A percentile compares a stretch with the other conserved stretches of the same genome.
phyloP scores from a whole-genome alignment of 2,888 invertebrate species.

The Crocallis elinguaria region DNA sequence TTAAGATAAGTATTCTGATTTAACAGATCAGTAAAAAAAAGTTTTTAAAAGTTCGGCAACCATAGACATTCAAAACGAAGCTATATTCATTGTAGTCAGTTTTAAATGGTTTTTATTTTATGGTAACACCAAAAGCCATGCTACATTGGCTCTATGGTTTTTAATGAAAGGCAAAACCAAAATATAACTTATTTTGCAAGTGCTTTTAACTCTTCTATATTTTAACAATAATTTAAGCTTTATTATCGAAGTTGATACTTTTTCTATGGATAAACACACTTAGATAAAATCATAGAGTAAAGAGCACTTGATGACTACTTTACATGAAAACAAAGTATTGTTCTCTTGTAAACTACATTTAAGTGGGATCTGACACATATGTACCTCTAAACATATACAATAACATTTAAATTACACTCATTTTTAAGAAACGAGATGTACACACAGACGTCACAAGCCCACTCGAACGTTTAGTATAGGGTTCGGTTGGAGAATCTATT shows the following conservation, averaged over 20 bases:
- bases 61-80: conserved; percentile 10
- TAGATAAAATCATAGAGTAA: conserved; percentile 1
- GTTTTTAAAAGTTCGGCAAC: not conserved
- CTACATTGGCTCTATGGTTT: conserved; percentile 28
- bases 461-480: conserved; percentile 30
- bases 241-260: too few relatives aligned
- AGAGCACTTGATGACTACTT: conserved; percentile 2
- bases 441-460: conserved; percentile 34
- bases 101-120: conserved; percentile 5
- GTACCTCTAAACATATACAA: not conserved
- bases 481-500: conserved; percentile 4
- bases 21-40: not conserved
- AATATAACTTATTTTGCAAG: conserved; percentile 10
- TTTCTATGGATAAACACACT: too few relatives aligned
- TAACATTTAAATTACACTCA: conserved; percentile 16
- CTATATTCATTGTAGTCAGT: not conserved
- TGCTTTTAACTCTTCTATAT: conserved; percentile 11
- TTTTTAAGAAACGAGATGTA: conserved; percentile 18
- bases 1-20: not conserved
- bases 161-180: conserved; percentile 13
- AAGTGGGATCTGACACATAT: conserved; percentile 24
- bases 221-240: not conserved
- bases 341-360: conserved; percentile 16
- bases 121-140: conserved; percentile 57
- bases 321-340: conserved; percentile 5